Percentiles rank a stretch among this genome's conserved stretches.
These are phyloP conservation scores for Drosophila parabipectinata DNA, from an alignment of 1,140 invertebrate genomes.

Conservation along the genomic window DNA sequence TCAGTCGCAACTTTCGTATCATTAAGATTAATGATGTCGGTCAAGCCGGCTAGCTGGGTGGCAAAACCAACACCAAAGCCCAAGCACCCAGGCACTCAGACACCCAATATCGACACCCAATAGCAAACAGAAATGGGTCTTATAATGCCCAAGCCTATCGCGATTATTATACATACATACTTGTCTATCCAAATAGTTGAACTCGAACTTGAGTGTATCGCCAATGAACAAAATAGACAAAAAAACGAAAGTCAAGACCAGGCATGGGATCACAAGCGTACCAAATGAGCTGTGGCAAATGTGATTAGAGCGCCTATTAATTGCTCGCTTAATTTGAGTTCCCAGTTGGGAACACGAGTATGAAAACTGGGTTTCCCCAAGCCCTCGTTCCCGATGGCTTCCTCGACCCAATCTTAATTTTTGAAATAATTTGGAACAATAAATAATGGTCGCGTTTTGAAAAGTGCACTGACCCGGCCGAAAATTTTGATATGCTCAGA, in stretches of 20 bases:
- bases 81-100: constrained; percentile 1
- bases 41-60: constrained; percentile 62
- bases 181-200: constrained; percentile 46
- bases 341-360: constrained; percentile 30
- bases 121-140: neutral
- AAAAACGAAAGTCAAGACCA: constrained; percentile 14
- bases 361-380: constrained; percentile 25
- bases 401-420: constrained; percentile 6
- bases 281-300: constrained; percentile 74
- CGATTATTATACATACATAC: neutral
- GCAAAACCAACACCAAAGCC: constrained; percentile 47
- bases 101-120: neutral
- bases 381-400: constrained; percentile 2
- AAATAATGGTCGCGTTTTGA: constrained; percentile 71
- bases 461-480: constrained; percentile 67
- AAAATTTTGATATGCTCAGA: constrained; percentile 50
- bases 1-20: constrained; percentile 78
- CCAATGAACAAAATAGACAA: constrained; percentile 10
- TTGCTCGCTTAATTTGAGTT: constrained; percentile 71
- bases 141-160: constrained; percentile 6
- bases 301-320: constrained; percentile 73
- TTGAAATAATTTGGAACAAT: constrained; percentile 39
- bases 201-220: constrained; percentile 66
- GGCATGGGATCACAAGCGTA: constrained; percentile 23
- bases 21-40: constrained; percentile 78